phyloP scores from a whole-genome alignment of 2,888 invertebrate species.

The Erebia palarica region DNA sequence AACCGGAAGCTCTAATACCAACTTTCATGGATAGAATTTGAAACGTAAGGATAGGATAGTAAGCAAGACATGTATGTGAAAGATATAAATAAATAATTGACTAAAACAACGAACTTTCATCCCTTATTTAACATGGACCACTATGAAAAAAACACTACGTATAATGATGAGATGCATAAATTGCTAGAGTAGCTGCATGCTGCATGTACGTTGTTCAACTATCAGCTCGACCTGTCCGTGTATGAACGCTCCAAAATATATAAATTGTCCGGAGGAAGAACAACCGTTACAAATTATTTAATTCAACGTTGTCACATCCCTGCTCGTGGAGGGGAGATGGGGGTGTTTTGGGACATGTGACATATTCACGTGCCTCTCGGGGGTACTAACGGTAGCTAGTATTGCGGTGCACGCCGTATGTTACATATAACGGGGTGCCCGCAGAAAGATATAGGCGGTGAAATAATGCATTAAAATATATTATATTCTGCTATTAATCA shows the following conservation, averaged over 20 bases:
- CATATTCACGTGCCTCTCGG: slow-evolving; percentile 71
- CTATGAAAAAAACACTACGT: no score
- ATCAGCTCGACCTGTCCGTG: not conserved
- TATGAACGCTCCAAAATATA: not conserved
- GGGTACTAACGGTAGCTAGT: slow-evolving; percentile 63
- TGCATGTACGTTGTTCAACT: no score
- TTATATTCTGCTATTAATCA: not conserved
- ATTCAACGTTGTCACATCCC: slow-evolving; percentile 50
- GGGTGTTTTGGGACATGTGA: slow-evolving; percentile 64
- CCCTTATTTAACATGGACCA: no score
- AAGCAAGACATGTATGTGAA: no score
- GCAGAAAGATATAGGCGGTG: slow-evolving; percentile 49
- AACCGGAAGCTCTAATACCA: no score
- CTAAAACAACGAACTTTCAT: no score
- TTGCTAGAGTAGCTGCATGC: no score
- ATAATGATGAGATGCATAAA: no score
- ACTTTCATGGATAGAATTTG: no score
- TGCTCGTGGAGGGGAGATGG: slow-evolving; percentile 44
- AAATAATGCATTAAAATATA: slow-evolving; percentile 28
- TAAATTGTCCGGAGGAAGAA: slow-evolving; percentile 1
- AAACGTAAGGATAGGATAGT: no score
- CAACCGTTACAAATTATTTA: slow-evolving; percentile 32
- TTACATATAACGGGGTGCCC: slow-evolving; percentile 65
- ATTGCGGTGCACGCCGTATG: slow-evolving; percentile 62
- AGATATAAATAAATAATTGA: no score